A percentile compares a stretch with the other conserved stretches of the same genome.
Evolutionary conservation across 2,797 vertebrate genomes (phyloP).

Genomic region (Jordanella pulchra): DNA sequence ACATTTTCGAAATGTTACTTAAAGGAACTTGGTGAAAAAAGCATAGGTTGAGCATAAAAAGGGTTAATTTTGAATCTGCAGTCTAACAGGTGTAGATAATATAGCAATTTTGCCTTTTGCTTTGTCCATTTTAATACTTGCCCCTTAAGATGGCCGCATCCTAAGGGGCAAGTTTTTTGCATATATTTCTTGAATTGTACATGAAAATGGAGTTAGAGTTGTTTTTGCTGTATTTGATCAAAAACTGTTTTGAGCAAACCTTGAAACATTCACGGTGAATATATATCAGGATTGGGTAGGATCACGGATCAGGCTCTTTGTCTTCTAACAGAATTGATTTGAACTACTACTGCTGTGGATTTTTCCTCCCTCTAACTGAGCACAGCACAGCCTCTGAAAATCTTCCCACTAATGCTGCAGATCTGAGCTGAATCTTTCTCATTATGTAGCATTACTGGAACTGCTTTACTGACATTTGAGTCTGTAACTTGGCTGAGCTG

Average conservation of each 20-base stretch:
- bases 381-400: slow-evolving; percentile 20
- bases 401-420: slow-evolving; percentile 16
- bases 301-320: neutral
- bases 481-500: slow-evolving; percentile 23
- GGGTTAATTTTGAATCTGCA: neutral
- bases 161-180: too few species aligned
- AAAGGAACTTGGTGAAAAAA: neutral
- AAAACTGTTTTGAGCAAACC: neutral
- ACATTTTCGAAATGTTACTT: too few species aligned
- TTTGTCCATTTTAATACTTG: neutral
- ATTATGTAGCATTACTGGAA: slow-evolving; percentile 34
- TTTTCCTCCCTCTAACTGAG: slow-evolving; percentile 2
- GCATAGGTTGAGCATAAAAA: neutral
- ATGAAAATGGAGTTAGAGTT: neutral
- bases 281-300: neutral
- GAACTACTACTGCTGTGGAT: slow-evolving; percentile 5
- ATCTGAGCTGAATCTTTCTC: slow-evolving; percentile 37
- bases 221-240: neutral
- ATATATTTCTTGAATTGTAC: neutral
- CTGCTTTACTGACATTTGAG: slow-evolving; percentile 23
- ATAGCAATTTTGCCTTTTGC: neutral
- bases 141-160: too few species aligned
- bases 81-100: neutral
- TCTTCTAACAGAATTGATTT: slow-evolving; percentile 15
- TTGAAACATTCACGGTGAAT: slow-evolving; percentile 2